Base-by-base conservation (phyloP, 2,888 invertebrate genomes). In the Himalopsyche japonica region DNA sequence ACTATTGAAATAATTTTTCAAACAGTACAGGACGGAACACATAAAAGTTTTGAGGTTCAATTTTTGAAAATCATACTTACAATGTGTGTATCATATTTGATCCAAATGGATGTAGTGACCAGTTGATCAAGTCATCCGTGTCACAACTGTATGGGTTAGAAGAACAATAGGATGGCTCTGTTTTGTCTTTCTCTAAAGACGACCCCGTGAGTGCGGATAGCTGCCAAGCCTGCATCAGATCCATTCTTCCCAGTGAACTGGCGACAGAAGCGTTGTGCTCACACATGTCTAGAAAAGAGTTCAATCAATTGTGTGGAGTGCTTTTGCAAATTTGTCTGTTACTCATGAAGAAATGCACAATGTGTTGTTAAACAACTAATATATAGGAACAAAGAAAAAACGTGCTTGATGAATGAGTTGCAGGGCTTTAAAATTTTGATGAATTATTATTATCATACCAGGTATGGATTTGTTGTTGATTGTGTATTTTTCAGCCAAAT, bases 151-250 rank as follows among this genome's bases (percentile, higher is more conserved):
- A 82, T 12, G 12, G 43, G 43, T 57, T 80, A 8, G 76, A 70
- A 64, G 27, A 79, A 64, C n/a, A 24, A 10, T 78, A 78, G 15
- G 48, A 70, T 18, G 64, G 79, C n/a, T 87, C 86, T 1, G 64
- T 20, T 77, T 84, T 10, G 27, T 43, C 79, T 47, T 87, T 85
- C 49, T 87, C 87, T 12, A 92, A 89, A 0, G 93, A 90, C 0
- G 90, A 90, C 12, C 94, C 94, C 43, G 96, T 94, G 81, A 97
- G 91, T 87, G 95, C 95, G 1, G 97, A 96, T 87, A 98, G 91
- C 43, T 94, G 94, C 98, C 98, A 98, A 70, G 97, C 96, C 90
- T 97, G 97, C 20, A 96, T 95, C 84, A 98, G 91, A 90, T 98
- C 98, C 82, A 94, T 92, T 80, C 98, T 94, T 0, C 96, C 96